These are phyloP conservation scores for Trichonephila clavata DNA, from an alignment of 1,140 invertebrate genomes.

Conservation along the genomic window DNA sequence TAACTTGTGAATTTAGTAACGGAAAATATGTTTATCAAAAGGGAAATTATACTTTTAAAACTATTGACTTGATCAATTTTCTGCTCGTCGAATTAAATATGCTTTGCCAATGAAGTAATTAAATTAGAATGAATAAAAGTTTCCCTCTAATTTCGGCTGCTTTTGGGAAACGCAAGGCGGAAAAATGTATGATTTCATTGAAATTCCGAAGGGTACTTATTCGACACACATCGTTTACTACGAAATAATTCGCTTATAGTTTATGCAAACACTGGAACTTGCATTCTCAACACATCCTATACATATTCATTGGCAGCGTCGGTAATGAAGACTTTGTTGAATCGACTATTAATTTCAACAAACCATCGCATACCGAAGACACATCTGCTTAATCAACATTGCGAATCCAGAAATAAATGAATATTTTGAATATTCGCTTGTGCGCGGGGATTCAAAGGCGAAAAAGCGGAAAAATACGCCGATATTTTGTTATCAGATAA, in stretches of 20 bases:
- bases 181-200: conserved; percentile 13
- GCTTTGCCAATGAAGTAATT: neutral
- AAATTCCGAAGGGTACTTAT: conserved; percentile 6
- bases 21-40: neutral
- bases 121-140: neutral
- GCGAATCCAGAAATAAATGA: neutral
- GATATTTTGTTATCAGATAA: too few species aligned
- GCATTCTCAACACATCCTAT: conserved; percentile 26
- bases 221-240: conserved; percentile 23
- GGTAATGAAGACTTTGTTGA: conserved; percentile 55
- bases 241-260: conserved; percentile 48
- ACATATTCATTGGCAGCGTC: conserved; percentile 46
- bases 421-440: conserved; percentile 12
- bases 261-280: conserved; percentile 44
- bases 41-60: neutral
- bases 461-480: neutral
- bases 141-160: neutral
- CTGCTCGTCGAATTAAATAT: neutral
- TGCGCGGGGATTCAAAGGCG: neutral
- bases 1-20: too few species aligned
- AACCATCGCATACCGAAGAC: neutral
- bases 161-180: neutral
- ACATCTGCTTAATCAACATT: conserved; percentile 40
- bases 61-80: neutral
- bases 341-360: conserved; percentile 64